phyloP scores from a whole-genome alignment of 2,797 vertebrate genomes.

The Dendrocincla tyrannina region DNA sequence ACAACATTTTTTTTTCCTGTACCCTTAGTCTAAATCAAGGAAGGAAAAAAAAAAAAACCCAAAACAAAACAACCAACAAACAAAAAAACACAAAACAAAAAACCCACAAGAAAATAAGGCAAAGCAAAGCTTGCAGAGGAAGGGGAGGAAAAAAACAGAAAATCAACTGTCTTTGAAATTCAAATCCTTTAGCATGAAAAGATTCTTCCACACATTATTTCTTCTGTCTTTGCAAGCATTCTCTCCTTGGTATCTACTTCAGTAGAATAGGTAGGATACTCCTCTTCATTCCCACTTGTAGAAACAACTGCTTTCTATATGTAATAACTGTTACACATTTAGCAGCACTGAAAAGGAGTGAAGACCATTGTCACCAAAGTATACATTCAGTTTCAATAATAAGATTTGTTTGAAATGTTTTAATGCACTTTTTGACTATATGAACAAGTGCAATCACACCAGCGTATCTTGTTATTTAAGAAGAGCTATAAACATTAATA shows the following conservation, averaged over 20 bases:
- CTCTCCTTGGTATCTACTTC: neutral
- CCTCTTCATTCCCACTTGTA: neutral
- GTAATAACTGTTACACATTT: neutral
- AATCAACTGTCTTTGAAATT: neutral
- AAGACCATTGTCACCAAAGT: neutral
- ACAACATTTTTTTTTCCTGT: neutral
- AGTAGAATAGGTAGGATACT: neutral
- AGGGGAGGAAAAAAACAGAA: neutral
- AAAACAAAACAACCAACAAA: no score
- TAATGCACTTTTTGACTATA: neutral
- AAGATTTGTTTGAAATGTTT: neutral
- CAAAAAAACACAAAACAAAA: neutral
- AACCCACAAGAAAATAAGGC: neutral
- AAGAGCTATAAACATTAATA: neutral
- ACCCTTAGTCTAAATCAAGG: neutral
- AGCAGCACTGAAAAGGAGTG: neutral
- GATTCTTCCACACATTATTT: neutral
- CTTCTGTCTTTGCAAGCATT: neutral
- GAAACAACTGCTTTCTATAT: neutral
- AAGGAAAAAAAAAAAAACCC: accelerated
- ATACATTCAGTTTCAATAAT: neutral
- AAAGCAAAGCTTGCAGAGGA: neutral
- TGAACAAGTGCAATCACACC: neutral
- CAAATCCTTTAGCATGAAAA: neutral
- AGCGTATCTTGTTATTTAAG: neutral